phyloP scores from a whole-genome alignment of 2,797 vertebrate species.

The Onychomys leucogaster region DNA sequence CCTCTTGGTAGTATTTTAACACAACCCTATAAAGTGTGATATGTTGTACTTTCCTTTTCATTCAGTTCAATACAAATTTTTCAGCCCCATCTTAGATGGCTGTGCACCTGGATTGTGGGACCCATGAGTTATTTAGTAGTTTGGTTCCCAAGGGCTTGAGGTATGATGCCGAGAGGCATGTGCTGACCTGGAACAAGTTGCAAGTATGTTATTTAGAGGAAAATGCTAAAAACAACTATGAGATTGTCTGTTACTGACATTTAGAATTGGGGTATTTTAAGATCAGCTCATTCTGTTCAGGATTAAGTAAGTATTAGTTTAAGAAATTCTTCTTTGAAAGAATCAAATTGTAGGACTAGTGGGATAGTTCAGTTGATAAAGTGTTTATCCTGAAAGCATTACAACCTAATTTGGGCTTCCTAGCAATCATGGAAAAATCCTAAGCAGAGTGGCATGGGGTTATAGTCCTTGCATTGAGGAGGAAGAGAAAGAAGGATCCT shows the following conservation, averaged over 20 bases:
- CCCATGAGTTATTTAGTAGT: not conserved
- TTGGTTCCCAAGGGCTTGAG: not conserved
- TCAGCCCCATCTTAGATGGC: not conserved
- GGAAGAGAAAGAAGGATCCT: not conserved
- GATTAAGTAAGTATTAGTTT: slow-evolving; percentile 2
- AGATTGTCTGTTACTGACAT: not conserved
- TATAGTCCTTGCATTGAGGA: not conserved
- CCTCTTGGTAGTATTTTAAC: not conserved
- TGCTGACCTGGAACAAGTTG: not conserved
- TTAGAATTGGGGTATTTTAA: slow-evolving; percentile 38
- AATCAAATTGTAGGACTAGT: not conserved
- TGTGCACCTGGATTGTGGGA: not conserved
- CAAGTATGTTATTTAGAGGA: not conserved
- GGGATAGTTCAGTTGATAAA: not conserved
- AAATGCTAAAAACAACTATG: slow-evolving; percentile 40
- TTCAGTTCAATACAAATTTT: not conserved
- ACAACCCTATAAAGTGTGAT: not conserved
- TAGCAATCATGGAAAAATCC: not conserved
- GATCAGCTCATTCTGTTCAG: not conserved
- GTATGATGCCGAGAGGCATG: not conserved
- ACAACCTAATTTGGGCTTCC: not conserved
- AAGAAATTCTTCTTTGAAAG: not conserved
- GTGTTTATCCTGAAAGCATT: not conserved
- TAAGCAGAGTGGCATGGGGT: not conserved
- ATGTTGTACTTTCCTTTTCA: not conserved